Percentiles rank a stretch among this genome's conserved stretches.
These are phyloP conservation scores for Dioctria rufipes DNA, from an alignment of 2,888 invertebrate genomes.

Conservation along the genomic window DNA sequence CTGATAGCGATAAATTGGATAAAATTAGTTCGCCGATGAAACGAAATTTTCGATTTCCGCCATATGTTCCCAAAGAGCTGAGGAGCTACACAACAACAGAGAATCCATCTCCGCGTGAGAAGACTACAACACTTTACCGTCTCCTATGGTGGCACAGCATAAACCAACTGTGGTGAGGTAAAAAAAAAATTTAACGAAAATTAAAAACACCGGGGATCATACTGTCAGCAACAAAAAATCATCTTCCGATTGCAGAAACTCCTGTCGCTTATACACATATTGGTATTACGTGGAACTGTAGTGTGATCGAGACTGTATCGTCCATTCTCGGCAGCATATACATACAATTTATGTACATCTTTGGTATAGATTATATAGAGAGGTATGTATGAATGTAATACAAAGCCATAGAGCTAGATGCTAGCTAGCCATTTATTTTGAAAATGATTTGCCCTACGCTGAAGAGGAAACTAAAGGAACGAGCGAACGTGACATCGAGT, in stretches of 20 bases:
- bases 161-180: not conserved
- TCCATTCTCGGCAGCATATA: not conserved
- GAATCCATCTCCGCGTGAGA: too few species aligned
- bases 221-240: slow-evolving; percentile 24
- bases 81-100: too few species aligned
- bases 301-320: not conserved
- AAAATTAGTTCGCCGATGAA: slow-evolving; percentile 8
- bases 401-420: slow-evolving; percentile 8
- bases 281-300: too few species aligned
- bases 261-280: slow-evolving; percentile 11
- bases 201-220: slow-evolving; percentile 24
- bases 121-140: too few species aligned
- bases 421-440: slow-evolving; percentile 35
- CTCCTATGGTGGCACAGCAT: too few species aligned
- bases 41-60: slow-evolving; percentile 44
- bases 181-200: slow-evolving; percentile 37
- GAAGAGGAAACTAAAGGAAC: slow-evolving; percentile 59
- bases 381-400: too few species aligned
- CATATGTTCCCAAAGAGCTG: slow-evolving; percentile 6
- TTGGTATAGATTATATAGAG: too few species aligned
- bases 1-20: slow-evolving; percentile 26
- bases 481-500: slow-evolving; percentile 66
- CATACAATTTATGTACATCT: too few species aligned
- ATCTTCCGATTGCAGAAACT: slow-evolving; percentile 38
- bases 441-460: slow-evolving; percentile 14